Evolutionary conservation across 2,797 vertebrate species (phyloP).

Genomic region (Stomatorhinus walkeri): DNA sequence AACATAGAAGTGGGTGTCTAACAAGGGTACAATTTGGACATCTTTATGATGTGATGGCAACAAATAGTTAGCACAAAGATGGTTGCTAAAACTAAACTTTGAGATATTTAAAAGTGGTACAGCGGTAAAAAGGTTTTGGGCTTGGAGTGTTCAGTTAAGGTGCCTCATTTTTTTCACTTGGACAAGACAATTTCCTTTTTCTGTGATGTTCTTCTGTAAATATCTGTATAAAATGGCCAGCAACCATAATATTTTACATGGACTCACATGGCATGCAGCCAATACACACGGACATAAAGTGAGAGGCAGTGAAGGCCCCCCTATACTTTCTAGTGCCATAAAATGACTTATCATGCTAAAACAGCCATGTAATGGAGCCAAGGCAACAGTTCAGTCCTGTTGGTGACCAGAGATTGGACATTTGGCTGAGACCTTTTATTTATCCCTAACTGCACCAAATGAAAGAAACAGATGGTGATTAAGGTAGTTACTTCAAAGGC

Average conservation of each 20-base stretch:
- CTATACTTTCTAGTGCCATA: neutral
- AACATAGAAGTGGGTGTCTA: constrained; percentile 15
- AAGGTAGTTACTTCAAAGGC: neutral
- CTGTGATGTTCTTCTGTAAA: constrained; percentile 25
- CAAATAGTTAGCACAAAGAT: constrained; percentile 38
- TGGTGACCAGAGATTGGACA: neutral
- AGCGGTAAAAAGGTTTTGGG: constrained; percentile 22
- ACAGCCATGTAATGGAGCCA: neutral
- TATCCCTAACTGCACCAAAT: neutral
- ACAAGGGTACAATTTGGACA: constrained; percentile 20
- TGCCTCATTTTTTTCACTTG: constrained; percentile 38
- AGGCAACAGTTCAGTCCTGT: neutral
- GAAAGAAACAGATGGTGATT: neutral
- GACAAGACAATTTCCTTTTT: constrained; percentile 33
- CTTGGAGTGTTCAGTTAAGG: constrained; percentile 13
- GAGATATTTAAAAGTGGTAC: constrained; percentile 31
- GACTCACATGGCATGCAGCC: constrained; percentile 20
- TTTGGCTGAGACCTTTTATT: neutral
- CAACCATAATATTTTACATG: constrained; percentile 19
- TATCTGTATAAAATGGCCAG: constrained; percentile 26
- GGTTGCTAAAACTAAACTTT: constrained; percentile 50
- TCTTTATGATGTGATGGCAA: constrained; percentile 41
- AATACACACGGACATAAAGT: constrained; percentile 23
- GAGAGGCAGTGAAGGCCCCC: neutral
- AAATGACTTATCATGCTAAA: constrained; percentile 3